Evolutionary conservation across 1,140 invertebrate genomes (phyloP).

Genomic region (Temnothorax longispinosus): DNA sequence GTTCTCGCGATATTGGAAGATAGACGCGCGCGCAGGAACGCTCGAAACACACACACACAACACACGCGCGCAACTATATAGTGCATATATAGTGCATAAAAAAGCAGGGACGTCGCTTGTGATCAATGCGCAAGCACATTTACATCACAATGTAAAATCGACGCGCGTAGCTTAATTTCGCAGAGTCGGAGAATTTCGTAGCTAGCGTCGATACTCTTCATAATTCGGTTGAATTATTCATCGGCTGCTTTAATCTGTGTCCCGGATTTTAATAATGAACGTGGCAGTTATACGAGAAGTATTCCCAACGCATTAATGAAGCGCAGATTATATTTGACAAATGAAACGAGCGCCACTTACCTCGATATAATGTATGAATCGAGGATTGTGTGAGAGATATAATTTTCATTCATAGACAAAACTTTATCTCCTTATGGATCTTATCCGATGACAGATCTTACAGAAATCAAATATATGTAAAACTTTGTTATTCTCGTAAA

Average conservation of each 20-base stretch:
- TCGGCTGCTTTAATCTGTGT: conserved; percentile 57
- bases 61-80: too few relatives aligned
- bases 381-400: conserved; percentile 10
- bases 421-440: neutral
- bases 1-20: conserved; percentile 48
- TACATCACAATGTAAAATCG: conserved; percentile 51
- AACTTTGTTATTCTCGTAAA: neutral
- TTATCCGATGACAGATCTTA: neutral
- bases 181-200: conserved; percentile 19
- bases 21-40: neutral
- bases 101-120: conserved; percentile 17
- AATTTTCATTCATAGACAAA: conserved; percentile 32
- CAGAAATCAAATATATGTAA: neutral
- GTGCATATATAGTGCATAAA: neutral
- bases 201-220: conserved; percentile 45
- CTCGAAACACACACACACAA: neutral
- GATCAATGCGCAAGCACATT: conserved; percentile 38
- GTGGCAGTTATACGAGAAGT: conserved; percentile 17
- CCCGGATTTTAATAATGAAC: conserved; percentile 59
- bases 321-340: conserved; percentile 57
- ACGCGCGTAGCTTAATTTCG: conserved; percentile 51
- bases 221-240: conserved; percentile 61
- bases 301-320: conserved; percentile 48
- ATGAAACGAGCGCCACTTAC: conserved; percentile 50
- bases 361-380: conserved; percentile 42